Conservation (phyloP, 53 echinoderm and acorn worm genomes). For the Holothuria leucospilota region DNA sequence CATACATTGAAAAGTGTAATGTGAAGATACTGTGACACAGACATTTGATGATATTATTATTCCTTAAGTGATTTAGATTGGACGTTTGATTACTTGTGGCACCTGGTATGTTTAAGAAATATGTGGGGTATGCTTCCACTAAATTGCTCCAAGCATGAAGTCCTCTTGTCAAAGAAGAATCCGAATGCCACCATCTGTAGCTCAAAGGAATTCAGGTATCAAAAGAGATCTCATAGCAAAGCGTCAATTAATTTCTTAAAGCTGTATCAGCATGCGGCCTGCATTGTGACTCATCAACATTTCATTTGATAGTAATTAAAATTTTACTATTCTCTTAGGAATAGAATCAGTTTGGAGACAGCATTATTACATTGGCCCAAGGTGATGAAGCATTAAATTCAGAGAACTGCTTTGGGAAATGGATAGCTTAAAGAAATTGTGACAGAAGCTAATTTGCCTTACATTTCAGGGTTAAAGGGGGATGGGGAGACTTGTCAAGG, state of each 20-base stretch:
- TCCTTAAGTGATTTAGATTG: not conserved
- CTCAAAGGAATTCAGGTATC: constrained; percentile 15
- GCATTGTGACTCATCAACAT: constrained; percentile 8
- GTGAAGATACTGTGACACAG: not conserved
- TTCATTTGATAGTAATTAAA: constrained; percentile 19
- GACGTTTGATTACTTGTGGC: not conserved
- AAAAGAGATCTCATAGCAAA: constrained; percentile 3
- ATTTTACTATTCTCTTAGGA: constrained; percentile 31
- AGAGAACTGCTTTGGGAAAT: not conserved
- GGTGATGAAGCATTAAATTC: constrained; percentile 5
- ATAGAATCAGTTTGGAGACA: not conserved
- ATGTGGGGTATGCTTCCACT: not conserved
- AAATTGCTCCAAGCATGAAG: constrained; percentile 21
- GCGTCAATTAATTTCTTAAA: constrained; percentile 4
- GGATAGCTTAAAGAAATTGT: constrained; percentile 3
- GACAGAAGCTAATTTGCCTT: not conserved
- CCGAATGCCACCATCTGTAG: constrained; percentile 11
- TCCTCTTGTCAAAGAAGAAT: constrained; percentile 16
- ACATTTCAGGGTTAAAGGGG: no score
- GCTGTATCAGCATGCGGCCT: not conserved
- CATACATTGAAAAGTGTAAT: not conserved
- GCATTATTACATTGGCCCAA: not conserved
- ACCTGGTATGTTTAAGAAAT: constrained; percentile 28
- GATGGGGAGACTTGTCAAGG: no score
- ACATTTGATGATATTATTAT: not conserved